phyloP scores from a whole-genome alignment of 2,797 vertebrate genomes.

The Distichodus sexfasciatus region DNA sequence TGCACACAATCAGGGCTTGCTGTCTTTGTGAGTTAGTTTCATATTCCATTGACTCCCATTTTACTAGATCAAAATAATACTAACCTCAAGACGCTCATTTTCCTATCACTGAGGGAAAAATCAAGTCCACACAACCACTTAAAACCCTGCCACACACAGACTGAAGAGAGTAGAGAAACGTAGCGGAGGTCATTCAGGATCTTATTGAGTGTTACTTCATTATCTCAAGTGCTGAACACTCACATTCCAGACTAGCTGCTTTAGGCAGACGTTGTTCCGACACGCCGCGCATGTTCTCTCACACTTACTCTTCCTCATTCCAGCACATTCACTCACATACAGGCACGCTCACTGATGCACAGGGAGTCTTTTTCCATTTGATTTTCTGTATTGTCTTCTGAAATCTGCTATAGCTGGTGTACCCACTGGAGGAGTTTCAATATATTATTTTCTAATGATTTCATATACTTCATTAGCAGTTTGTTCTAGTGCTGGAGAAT shows the following conservation, averaged over 20 bases:
- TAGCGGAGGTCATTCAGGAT: no score
- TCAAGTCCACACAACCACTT: no score
- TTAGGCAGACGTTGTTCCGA: conserved; percentile 32
- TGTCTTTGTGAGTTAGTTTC: no score
- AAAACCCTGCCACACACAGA: no score
- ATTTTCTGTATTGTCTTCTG: neutral
- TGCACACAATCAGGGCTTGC: neutral
- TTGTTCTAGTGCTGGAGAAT: no score
- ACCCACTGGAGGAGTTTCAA: neutral
- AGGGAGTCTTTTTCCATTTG: neutral
- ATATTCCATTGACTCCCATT: no score
- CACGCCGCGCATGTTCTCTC: conserved; percentile 11
- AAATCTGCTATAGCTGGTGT: neutral
- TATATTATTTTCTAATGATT: no score
- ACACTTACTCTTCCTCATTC: conserved; percentile 16
- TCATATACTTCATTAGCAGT: no score
- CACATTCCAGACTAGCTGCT: conserved; percentile 13
- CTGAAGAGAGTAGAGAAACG: no score
- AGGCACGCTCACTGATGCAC: neutral
- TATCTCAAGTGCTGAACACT: neutral
- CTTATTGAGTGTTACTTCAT: neutral
- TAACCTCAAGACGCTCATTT: no score
- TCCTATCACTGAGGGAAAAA: no score
- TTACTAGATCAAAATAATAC: no score
- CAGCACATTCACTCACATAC: neutral